phyloP scores from a whole-genome alignment of 1,140 invertebrate species.

The Psilanteris sp. region DNA sequence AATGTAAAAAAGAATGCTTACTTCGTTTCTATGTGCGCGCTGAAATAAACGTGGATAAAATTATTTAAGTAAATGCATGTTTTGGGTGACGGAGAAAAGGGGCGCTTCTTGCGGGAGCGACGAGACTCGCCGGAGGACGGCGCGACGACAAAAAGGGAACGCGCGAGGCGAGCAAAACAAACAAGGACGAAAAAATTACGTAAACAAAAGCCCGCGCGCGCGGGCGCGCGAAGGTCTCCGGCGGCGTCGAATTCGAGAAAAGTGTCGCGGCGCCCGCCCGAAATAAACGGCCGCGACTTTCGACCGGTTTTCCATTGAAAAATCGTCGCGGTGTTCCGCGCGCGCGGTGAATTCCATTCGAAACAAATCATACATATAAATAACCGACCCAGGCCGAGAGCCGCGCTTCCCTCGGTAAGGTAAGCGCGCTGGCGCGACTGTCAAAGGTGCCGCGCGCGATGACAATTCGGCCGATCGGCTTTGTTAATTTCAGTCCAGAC shows the following conservation, averaged over 20 bases:
- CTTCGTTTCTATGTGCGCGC: conserved; percentile 34
- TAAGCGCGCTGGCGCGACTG: conserved; percentile 41
- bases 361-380: conserved; percentile 63
- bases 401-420: conserved; percentile 46
- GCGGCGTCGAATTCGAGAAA: too few relatives aligned
- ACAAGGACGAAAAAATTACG: too few relatives aligned
- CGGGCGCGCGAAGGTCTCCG: too few relatives aligned
- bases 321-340: conserved; percentile 46
- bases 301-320: conserved; percentile 55
- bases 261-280: too few relatives aligned
- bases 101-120: too few relatives aligned
- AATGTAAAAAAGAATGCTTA: conserved; percentile 47
- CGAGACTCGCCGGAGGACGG: too few relatives aligned
- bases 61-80: too few relatives aligned
- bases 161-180: too few relatives aligned
- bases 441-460: conserved; percentile 46
- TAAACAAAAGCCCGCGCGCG: neutral
- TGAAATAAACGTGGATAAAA: conserved; percentile 43
- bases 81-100: too few relatives aligned
- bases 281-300: conserved; percentile 51
- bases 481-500: too few relatives aligned
- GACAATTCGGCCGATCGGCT: too few relatives aligned
- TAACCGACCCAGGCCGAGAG: conserved; percentile 59
- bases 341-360: conserved; percentile 58
- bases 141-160: too few relatives aligned